These are phyloP conservation scores for Vespertilio murinus DNA, from an alignment of 2,797 vertebrate genomes.

Conservation along the genomic window DNA sequence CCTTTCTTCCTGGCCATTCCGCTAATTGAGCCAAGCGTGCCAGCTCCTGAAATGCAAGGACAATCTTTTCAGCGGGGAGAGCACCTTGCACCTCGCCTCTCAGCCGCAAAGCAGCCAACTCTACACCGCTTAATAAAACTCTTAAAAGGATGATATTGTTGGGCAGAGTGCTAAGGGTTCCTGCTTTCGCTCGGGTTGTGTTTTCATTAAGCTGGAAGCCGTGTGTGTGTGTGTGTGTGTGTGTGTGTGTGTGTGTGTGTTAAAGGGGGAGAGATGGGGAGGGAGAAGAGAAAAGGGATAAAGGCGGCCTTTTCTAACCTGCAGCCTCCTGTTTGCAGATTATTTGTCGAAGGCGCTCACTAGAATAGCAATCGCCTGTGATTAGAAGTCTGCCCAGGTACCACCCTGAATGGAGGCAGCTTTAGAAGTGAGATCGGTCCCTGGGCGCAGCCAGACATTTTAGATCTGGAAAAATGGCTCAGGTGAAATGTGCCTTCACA, in stretches of 20 bases:
- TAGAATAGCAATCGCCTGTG: slow-evolving; percentile 84
- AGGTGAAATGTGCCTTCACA: not conserved
- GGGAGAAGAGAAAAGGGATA: not conserved
- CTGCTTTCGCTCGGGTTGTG: slow-evolving; percentile 50
- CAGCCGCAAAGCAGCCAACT: slow-evolving; percentile 76
- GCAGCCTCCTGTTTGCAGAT: slow-evolving; percentile 86
- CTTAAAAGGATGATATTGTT: slow-evolving; percentile 80
- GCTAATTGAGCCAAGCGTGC: slow-evolving; percentile 69
- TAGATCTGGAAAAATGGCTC: not conserved
- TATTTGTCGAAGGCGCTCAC: slow-evolving; percentile 82
- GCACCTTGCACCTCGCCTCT: slow-evolving; percentile 75
- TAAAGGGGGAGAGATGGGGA: slow-evolving; percentile 44
- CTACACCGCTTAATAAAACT: slow-evolving; percentile 83
- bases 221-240: not conserved
- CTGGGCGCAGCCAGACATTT: slow-evolving; percentile 42
- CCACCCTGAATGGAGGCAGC: slow-evolving; percentile 64
- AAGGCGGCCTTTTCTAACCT: slow-evolving; percentile 82
- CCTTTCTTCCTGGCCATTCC: slow-evolving; percentile 55
- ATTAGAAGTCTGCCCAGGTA: slow-evolving; percentile 82
- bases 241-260: too few species aligned
- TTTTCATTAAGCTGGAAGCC: slow-evolving; percentile 83
- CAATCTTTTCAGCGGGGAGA: slow-evolving; percentile 63
- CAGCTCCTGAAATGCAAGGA: slow-evolving; percentile 62
- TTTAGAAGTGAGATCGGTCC: slow-evolving; percentile 1
- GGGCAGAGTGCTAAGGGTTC: slow-evolving; percentile 76